Evolutionary conservation across 2,797 vertebrate species (phyloP).

Genomic region (Alectoris magna): DNA sequence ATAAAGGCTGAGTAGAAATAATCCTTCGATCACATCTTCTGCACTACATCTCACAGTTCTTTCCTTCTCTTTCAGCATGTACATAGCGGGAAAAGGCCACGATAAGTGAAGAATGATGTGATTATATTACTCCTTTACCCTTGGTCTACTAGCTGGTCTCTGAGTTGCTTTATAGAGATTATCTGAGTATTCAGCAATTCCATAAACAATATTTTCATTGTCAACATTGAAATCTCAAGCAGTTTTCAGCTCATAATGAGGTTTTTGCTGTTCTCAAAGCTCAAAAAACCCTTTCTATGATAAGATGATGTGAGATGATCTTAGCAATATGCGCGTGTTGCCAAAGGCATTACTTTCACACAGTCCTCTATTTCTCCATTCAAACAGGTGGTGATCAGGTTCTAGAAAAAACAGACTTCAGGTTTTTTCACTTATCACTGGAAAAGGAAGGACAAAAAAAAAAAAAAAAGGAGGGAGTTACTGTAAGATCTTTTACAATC

Average conservation of each 20-base stretch:
- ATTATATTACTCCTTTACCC: constrained; percentile 10
- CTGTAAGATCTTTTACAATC: neutral
- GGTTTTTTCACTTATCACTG: neutral
- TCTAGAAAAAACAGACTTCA: constrained; percentile 13
- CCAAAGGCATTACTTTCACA: constrained; percentile 38
- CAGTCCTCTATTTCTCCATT: neutral
- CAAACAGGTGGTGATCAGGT: constrained; percentile 37
- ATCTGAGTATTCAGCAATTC: constrained; percentile 64
- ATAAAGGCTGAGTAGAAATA: neutral
- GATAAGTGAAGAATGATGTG: neutral
- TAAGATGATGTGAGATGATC: constrained; percentile 30
- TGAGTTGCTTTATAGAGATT: constrained; percentile 34
- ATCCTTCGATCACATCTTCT: neutral
- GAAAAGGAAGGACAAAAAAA: neutral
- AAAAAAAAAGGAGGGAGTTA: neutral
- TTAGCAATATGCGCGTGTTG: constrained; percentile 18
- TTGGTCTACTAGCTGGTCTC: constrained; percentile 38
- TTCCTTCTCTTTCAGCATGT: neutral
- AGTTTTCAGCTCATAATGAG: constrained; percentile 67
- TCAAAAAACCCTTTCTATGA: constrained; percentile 48
- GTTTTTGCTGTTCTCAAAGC: constrained; percentile 40
- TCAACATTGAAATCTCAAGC: constrained; percentile 68
- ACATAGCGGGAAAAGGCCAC: neutral
- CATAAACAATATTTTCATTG: constrained; percentile 73
- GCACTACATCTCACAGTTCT: neutral